A percentile compares a stretch with the other conserved stretches of the same genome.
Evolutionary conservation across 2,888 invertebrate species (phyloP).

Genomic region (Phragmatobia fuliginosa): DNA sequence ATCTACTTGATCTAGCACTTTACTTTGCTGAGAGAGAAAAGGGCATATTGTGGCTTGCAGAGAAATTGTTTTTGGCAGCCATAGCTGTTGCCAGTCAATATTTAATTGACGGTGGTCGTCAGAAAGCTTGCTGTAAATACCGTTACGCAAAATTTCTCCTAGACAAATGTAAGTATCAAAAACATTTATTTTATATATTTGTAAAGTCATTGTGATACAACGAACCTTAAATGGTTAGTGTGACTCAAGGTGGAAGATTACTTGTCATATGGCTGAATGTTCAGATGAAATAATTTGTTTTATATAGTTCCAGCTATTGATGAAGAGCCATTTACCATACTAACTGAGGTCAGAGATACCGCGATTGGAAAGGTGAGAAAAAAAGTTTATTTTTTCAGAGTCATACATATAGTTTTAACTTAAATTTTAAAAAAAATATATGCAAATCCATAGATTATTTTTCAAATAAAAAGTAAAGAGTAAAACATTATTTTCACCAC

Average conservation of each 20-base stretch:
- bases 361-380: conserved; percentile 75
- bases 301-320: conserved; percentile 75
- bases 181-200: neutral
- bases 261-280: neutral
- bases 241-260: neutral
- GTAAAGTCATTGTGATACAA: no score
- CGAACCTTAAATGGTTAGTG: neutral
- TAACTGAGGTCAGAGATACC: conserved; percentile 74
- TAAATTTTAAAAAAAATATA: no score
- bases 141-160: conserved; percentile 84
- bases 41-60: conserved; percentile 87
- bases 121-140: conserved; percentile 82
- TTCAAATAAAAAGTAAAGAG: no score
- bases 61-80: conserved; percentile 81
- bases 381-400: neutral
- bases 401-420: no score
- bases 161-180: conserved; percentile 78
- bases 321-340: conserved; percentile 72
- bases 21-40: conserved; percentile 76
- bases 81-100: conserved; percentile 78
- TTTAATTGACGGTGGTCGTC: conserved; percentile 78
- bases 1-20: conserved; percentile 74
- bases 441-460: no score
- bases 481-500: no score
- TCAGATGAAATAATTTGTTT: neutral